Evolutionary conservation across 2,797 vertebrate genomes (phyloP), one percentile per base, ranked within the genome.

Genomic region (Xyrichtys novacula): DNA sequence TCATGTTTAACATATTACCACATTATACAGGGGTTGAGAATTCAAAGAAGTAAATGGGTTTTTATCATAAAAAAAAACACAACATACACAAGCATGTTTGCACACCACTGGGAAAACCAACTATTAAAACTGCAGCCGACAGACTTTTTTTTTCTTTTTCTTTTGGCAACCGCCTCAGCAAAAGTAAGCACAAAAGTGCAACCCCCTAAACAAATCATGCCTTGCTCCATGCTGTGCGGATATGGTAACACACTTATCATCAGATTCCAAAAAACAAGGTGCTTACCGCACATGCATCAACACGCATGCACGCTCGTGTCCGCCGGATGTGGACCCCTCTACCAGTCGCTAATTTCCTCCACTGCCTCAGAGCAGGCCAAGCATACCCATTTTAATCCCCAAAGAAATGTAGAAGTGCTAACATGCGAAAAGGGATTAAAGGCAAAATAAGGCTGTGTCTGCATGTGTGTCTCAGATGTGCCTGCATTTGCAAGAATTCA

Each of bases 371-470:
- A 75, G 74, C 67, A 79, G 69, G 54, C 84, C 81, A 85, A 71
- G 62, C 74, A 71, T 80, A 76, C 71, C 55, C 2, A 38, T 58
- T 89, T 83, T 91, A 93, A 95, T 94, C 90, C 92, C 79, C 84
- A 89, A 92, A 92, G 80, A 75, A 87, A 77, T 78, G 80, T 39
- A 80, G 84, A 93, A 94, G 92, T 90, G 81, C 87, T 71, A 90
- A 91, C 90, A 91, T 83, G 92, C 83, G 73, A 91, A 93, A 93
- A 90, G 77, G 89, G 88, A 94, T 95, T 94, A 93, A 79, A 83
- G 89, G 88, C 88, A 85, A 82, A 89, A 84, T 83, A 83, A 75
- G 83, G 87, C 88, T 90, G 89, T 26, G 85, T 90, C 76, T 75
- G 88, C 89, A 85, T 65, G 85, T 86, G 77, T 60, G 78, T 85